These are phyloP conservation scores for Seriola rivoliana DNA, from an alignment of 2,113 vertebrate species.

Conservation along the genomic window DNA sequence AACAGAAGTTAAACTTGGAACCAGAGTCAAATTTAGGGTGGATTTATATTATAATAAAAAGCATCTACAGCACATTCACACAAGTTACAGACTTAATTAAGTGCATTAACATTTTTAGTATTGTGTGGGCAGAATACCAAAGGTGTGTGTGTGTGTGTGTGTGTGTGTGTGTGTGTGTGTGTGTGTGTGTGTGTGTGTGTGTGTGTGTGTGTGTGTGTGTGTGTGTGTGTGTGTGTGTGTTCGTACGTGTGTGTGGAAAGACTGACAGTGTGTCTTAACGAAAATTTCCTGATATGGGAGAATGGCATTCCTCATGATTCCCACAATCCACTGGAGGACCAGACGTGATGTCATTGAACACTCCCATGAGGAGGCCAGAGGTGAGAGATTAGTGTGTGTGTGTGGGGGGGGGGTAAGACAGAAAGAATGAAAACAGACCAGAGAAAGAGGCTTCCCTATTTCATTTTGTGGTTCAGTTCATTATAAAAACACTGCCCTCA, in stretches of 20 bases:
- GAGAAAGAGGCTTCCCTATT: constrained; percentile 16
- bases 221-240: constrained; percentile 32
- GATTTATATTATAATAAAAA: background rate
- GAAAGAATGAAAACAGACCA: background rate
- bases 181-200: constrained; percentile 34
- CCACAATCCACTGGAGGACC: constrained; percentile 70
- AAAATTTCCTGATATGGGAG: constrained; percentile 69
- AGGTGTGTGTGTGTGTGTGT: constrained; percentile 19
- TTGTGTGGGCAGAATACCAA: background rate
- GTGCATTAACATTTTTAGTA: background rate
- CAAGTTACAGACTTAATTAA: background rate
- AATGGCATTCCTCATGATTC: constrained; percentile 68
- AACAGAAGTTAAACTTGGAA: background rate
- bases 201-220: constrained; percentile 26
- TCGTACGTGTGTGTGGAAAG: constrained; percentile 24
- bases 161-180: constrained; percentile 35
- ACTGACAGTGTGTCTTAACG: constrained; percentile 41
- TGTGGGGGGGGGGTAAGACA: constrained; percentile 9
- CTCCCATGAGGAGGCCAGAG: constrained; percentile 57
- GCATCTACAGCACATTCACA: background rate
- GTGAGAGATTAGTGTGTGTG: constrained; percentile 37
- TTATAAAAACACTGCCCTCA: constrained; percentile 44
- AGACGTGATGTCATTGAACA: constrained; percentile 73
- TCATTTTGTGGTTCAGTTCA: constrained; percentile 53
- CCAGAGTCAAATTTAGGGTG: background rate